Conservation (phyloP, 2,797 vertebrate genomes). For the Sarcophilus harrisii region DNA sequence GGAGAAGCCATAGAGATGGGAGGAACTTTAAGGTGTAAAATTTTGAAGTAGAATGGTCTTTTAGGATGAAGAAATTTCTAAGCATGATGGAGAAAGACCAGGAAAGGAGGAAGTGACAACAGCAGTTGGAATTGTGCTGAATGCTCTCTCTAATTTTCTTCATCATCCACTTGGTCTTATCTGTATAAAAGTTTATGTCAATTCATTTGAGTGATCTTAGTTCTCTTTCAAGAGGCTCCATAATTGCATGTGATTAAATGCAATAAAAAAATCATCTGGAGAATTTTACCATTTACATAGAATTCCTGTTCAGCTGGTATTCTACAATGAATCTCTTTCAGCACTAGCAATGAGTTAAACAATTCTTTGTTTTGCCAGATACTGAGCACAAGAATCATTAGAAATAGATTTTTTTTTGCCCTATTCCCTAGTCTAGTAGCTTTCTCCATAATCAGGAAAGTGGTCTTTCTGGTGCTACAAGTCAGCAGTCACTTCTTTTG, state of each 20-base stretch:
- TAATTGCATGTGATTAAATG: neutral
- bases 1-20: neutral
- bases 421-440: constrained; percentile 24
- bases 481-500: neutral
- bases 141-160: constrained; percentile 49
- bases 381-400: constrained; percentile 45
- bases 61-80: neutral
- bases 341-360: neutral
- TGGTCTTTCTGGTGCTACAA: constrained; percentile 24
- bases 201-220: neutral
- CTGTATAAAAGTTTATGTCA: neutral
- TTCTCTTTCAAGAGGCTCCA: neutral
- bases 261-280: neutral
- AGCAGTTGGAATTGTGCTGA: constrained; percentile 42
- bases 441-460: constrained; percentile 2
- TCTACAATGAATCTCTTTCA: neutral
- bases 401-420: neutral
- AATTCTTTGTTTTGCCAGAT: constrained; percentile 38
- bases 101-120: neutral
- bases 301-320: neutral
- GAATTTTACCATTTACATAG: neutral
- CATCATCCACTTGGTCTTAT: neutral
- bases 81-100: neutral
- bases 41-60: neutral
- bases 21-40: neutral